Evolutionary conservation across 2,113 vertebrate genomes (phyloP).

Genomic region (Hymenochirus boettgeri): DNA sequence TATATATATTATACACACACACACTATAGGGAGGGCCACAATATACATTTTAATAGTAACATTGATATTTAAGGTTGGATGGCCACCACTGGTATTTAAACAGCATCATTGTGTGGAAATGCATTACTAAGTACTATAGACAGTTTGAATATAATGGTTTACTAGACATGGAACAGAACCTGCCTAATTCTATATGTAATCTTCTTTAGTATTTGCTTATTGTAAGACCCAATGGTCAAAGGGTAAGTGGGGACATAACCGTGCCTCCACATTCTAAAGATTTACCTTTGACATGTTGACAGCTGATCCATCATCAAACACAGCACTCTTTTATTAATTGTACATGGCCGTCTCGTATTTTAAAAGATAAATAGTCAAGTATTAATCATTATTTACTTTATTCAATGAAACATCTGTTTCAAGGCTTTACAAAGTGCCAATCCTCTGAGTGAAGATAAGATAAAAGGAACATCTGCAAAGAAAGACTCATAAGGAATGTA

Average conservation of each 20-base stretch:
- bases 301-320: conserved; percentile 3
- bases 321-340: not conserved
- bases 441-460: not conserved
- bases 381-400: not conserved
- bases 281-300: not conserved
- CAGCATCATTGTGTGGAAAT: too few species aligned
- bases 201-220: not conserved
- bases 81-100: too few species aligned
- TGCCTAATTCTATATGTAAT: not conserved
- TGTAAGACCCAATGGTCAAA: conserved; percentile 2
- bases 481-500: too few species aligned
- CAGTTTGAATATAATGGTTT: too few species aligned
- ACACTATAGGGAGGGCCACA: too few species aligned
- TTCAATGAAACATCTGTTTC: not conserved
- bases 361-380: not conserved
- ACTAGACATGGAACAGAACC: not conserved
- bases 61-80: too few species aligned
- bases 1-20: too few species aligned
- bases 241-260: conserved; percentile 1
- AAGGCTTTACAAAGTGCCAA: not conserved
- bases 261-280: not conserved
- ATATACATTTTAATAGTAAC: too few species aligned
- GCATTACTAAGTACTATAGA: too few species aligned
- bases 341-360: not conserved
- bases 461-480: not conserved